phyloP scores from a whole-genome alignment of 2,113 vertebrate genomes.

The Porphyrio hochstetteri region DNA sequence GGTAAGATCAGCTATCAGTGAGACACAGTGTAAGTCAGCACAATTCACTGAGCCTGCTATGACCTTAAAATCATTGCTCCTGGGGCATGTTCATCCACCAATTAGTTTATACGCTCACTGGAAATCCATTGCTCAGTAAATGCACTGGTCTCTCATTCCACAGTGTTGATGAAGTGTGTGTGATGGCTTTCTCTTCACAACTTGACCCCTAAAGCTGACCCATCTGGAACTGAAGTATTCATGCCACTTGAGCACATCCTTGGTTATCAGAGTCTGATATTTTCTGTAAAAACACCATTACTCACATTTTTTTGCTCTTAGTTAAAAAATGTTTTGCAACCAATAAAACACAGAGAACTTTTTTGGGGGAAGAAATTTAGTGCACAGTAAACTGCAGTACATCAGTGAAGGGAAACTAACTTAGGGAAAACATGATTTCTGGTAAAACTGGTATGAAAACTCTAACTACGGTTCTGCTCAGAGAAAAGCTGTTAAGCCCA shows the following conservation, averaged over 20 bases:
- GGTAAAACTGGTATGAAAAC: neutral
- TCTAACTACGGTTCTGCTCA: neutral
- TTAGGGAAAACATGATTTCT: neutral
- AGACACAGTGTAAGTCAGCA: conserved; percentile 86
- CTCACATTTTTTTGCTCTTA: conserved; percentile 1
- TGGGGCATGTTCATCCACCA: conserved; percentile 85
- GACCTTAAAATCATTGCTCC: conserved; percentile 88
- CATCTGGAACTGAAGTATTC: conserved; percentile 78
- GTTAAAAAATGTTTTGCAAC: conserved; percentile 6
- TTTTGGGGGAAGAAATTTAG: neutral
- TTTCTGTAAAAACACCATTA: conserved; percentile 68
- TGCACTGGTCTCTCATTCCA: conserved; percentile 82
- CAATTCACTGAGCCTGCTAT: conserved; percentile 89
- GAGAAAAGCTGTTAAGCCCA: neutral
- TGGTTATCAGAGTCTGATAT: conserved; percentile 67
- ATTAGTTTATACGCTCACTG: conserved; percentile 82
- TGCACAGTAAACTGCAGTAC: neutral
- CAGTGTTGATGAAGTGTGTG: conserved; percentile 85
- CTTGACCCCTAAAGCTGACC: conserved; percentile 81
- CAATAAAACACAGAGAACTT: neutral
- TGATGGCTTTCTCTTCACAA: conserved; percentile 85
- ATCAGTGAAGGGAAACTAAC: neutral
- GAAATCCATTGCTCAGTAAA: conserved; percentile 82
- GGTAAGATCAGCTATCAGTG: conserved; percentile 90
- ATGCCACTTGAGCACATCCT: conserved; percentile 73